Base-by-base conservation (phyloP, 2,888 invertebrate species). In the Drosophila paramelanica region DNA sequence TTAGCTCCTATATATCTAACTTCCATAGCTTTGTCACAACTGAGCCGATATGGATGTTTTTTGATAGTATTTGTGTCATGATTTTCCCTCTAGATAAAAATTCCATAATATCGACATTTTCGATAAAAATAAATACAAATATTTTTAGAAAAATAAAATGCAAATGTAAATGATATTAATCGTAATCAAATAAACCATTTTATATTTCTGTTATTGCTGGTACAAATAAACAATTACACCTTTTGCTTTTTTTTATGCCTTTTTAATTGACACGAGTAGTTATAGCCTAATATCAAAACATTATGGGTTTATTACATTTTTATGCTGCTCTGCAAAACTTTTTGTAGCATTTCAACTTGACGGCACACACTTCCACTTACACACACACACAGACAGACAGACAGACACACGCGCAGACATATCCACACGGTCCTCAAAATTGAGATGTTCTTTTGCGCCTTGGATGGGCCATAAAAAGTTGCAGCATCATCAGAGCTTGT, bases 401-500 rank as follows among this genome's bases (percentile, higher is more conserved):
- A 33, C 46, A 31, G 33, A 17, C 23, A 36, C 36, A 51, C 43
- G n/a, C 39, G 5, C 42, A 36, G 50, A 14, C 39, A 47, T 25
- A 23, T 11, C 25, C 58, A 58, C 50, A 45, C 14, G 46, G 52
- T 47, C 38, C 56, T 61, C 14, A 61, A 74, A 69, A 81, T 79
- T 72, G 75, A 83, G 72, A 69, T 83, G 74, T 81, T 69, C 69
- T 66, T 62, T 68, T 56, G 67, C 74, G 66, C 67, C 66, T 66
- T 69, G 49, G 49, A 55, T 55, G 60, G 62, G 47, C 61, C 64
- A 70, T 79, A 77, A 81, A 81, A 81, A 81, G 77, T 81, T 83
- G 81, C 81, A 79, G 56, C 81, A 81, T 81, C 81, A 81, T 83
- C 83, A 81, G 60, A 57, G 77, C 55, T 67, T 56, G 47, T 64